These are phyloP conservation scores for Drosophila grimshawi DNA, from an alignment of 1,140 invertebrate genomes.

Conservation along the genomic window DNA sequence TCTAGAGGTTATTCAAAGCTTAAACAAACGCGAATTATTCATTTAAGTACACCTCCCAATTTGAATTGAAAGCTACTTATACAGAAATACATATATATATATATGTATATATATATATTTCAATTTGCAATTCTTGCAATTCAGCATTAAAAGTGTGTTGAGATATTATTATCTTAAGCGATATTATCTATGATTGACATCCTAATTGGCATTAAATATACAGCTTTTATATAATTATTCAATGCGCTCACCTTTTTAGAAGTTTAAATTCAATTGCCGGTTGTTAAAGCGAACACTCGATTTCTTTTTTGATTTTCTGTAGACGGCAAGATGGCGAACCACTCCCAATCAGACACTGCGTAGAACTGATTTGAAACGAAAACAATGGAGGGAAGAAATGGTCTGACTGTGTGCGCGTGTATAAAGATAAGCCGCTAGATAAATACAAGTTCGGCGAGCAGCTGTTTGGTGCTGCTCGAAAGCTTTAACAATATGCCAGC, in stretches of 20 bases:
- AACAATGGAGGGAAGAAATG: conserved; percentile 53
- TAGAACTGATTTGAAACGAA: conserved; percentile 60
- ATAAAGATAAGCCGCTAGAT: conserved; percentile 54
- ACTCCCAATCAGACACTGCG: conserved; percentile 61
- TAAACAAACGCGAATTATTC: conserved; percentile 59
- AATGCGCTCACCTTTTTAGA: conserved; percentile 56
- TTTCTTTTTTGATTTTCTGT: conserved; percentile 12
- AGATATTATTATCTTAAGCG: conserved; percentile 22
- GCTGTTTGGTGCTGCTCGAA: conserved; percentile 34
- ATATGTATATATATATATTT: conserved; percentile 6
- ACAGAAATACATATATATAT: not conserved
- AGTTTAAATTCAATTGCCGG: conserved; percentile 46
- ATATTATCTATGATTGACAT: conserved; percentile 1
- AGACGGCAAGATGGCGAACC: conserved; percentile 61
- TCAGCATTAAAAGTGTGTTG: conserved; percentile 44
- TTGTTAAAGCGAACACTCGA: conserved; percentile 37
- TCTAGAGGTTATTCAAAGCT: conserved; percentile 46
- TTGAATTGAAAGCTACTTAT: conserved; percentile 6
- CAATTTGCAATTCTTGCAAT: conserved; percentile 44
- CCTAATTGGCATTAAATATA: not conserved
- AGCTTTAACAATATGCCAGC: conserved; percentile 34
- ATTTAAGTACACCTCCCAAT: conserved; percentile 44
- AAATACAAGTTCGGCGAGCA: conserved; percentile 63
- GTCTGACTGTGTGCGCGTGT: conserved; percentile 42
- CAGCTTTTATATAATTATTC: conserved; percentile 37